These are phyloP conservation scores for Calypte anna DNA, from an alignment of 2,113 vertebrate species.

Conservation along the genomic window DNA sequence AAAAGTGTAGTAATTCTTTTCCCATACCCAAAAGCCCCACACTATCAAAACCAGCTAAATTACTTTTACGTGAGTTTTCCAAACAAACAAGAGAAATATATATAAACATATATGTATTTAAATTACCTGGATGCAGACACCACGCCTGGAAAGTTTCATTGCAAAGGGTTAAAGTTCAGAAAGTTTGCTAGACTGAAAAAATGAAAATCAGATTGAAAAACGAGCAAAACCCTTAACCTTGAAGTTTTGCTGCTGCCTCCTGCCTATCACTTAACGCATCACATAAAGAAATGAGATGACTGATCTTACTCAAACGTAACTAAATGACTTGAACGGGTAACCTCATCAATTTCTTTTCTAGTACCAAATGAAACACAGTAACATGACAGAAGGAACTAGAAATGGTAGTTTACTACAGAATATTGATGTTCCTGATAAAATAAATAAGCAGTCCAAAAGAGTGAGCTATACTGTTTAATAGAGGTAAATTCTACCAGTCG, in stretches of 20 bases:
- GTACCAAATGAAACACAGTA: not conserved
- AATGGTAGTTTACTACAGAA: not conserved
- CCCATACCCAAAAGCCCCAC: not conserved
- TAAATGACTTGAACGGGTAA: not conserved
- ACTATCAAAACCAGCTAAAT: not conserved
- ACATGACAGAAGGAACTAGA: not conserved
- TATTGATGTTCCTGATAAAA: not conserved
- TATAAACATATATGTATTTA: not conserved
- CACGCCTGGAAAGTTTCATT: constrained; percentile 44
- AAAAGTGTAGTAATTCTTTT: not conserved
- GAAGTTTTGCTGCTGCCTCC: not conserved
- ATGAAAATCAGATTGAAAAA: constrained; percentile 17
- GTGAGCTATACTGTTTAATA: not conserved
- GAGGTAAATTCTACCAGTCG: not conserved
- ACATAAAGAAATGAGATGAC: not conserved
- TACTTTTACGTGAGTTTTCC: not conserved
- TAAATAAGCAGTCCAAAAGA: not conserved
- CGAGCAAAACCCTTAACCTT: not conserved
- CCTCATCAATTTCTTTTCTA: not conserved
- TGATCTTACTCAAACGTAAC: not conserved
- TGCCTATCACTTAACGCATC: not conserved
- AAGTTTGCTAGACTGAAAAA: constrained; percentile 51
- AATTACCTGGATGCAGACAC: constrained; percentile 47
- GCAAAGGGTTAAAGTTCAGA: constrained; percentile 27
- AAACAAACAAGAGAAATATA: not conserved